A percentile compares a stretch with the other conserved stretches of the same genome.
Evolutionary conservation across 2,888 invertebrate species (phyloP).

Genomic region (Lepidochitona cinerea): DNA sequence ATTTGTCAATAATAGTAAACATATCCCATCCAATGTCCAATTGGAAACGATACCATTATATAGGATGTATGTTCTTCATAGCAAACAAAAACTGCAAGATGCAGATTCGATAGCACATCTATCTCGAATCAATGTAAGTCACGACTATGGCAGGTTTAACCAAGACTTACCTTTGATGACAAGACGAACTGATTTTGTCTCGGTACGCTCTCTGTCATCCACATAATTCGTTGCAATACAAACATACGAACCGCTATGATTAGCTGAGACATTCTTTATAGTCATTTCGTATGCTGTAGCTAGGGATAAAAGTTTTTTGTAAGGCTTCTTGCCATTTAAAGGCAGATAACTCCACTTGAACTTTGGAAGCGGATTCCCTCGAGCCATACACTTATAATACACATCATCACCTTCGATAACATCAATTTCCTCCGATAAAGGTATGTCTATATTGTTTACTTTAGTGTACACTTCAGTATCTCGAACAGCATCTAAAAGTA

Average conservation of each 20-base stretch:
- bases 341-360: background rate
- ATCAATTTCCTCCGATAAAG: background rate
- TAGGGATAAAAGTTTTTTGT: background rate
- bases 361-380: background rate
- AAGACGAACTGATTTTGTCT: background rate
- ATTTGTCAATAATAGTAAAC: too few relatives aligned
- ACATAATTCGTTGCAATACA: background rate
- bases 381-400: background rate
- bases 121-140: too few relatives aligned
- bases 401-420: background rate
- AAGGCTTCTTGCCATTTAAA: background rate
- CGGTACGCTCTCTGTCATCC: background rate
- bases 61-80: too few relatives aligned
- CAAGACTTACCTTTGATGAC: background rate
- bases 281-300: background rate
- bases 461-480: background rate
- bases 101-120: too few relatives aligned
- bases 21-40: too few relatives aligned
- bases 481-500: background rate
- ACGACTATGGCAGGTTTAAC: too few relatives aligned
- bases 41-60: too few relatives aligned
- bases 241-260: background rate
- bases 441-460: background rate
- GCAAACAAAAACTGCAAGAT: too few relatives aligned
- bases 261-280: background rate